Base-by-base conservation (phyloP, 2,888 invertebrate genomes). In the Notodonta ziczac region DNA sequence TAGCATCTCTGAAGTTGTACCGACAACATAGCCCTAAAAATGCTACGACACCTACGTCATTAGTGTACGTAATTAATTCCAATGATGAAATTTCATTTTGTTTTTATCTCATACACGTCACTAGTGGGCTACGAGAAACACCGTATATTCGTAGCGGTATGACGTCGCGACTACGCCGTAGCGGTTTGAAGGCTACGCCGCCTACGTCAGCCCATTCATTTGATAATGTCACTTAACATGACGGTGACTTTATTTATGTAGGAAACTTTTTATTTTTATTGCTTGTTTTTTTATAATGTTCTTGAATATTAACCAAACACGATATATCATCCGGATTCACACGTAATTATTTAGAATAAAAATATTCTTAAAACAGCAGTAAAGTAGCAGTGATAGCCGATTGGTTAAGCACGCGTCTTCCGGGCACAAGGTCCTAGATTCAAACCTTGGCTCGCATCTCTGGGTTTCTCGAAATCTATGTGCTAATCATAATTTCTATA, bases 171-270 rank as follows among this genome's bases (percentile, higher is more conserved):
- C 65, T 68, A 65, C 66, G 58, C 16, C 73, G 73, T 71, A 77
- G 69, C 59, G 63, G 66, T 69, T 71, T 67, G 65, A 63, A 67
- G 73, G 75, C 69, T 74, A 74, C 75, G 68, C 60, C 67, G 72
- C 66, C 74, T 75, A 73, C 76, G 76, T 70, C 73, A 75, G 42
- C 51, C 64, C 69, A 73, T 76, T 72, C 65, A 66, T 61, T 63
- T 63, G 67, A 70, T 76, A 75, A 73, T 76, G 75, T 75, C 77
- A 66, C 63, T 62, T 67, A 59, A 62, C 65, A 40, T 63, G 65
- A 69, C 69, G 65, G 48, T 54, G 60, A 73, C 40, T 71, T 66
- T 60, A 66, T 65, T 60, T 72, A 61, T 59, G 61, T 32, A 46
- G 58, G 14, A 50, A 69, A 57, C 8, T 50, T 50, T 50, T 14